Evolutionary conservation across 1,140 invertebrate genomes (phyloP), one percentile per base, ranked within the genome.

Genomic region (Apis dorsata): DNA sequence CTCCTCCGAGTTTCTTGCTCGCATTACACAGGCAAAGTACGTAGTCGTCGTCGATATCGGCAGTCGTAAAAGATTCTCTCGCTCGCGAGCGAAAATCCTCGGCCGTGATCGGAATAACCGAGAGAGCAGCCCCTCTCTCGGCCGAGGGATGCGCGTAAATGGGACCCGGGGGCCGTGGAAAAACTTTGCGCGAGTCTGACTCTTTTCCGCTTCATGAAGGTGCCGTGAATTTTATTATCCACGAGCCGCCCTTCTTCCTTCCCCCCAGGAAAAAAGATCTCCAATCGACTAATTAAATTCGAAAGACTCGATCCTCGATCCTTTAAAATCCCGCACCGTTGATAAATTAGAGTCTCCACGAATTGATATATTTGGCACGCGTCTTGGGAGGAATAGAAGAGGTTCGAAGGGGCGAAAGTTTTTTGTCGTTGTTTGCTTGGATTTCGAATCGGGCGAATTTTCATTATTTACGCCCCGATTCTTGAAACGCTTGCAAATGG

Each of bases 91-190:
- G 81, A 81, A 44, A 88, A 89, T 88, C 87, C 87, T 85, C 86
- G 80, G 21, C 9, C 87, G 86, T 88, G 88, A 89, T 89, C 88
- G 84, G 86, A 89, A 89, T 88, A 86, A 88, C 87, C 34, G 34
- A 34, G 34, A 28, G 28, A 28, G 28, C 28, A 2, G 28, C 1
- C 34, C 3, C 34, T 3, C 3, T 34, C 81, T 49, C n/a, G 21
- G 73, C 63, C 75, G 85, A 88, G 86, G 75, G 69, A 72, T 69
- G 81, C 86, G 86, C 86, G 85, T 89, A 69, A 85, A 88, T 85
- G 85, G 87, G 87, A 86, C 88, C 81, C 87, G 60, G 72, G 85
- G 87, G 84, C 51, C 21, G 65, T 49, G 62, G 74, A 57, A 63
- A 86, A 88, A 49, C 86, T 88, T 84, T 49, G 49, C 10, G 28